Evolutionary conservation across 2,113 vertebrate genomes (phyloP).

Genomic region (Bos taurus): ARS-UCD2.0 NC_037338.1:21522501-21523000

Average conservation of each 20-base stretch:
- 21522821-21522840: background rate
- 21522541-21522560: background rate
- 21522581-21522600: background rate
- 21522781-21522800: background rate
- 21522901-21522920: background rate
- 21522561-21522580: background rate
- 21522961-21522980: background rate
- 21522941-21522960: background rate
- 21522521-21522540: background rate
- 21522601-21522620: background rate
- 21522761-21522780: background rate
- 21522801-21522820: background rate
- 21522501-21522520: background rate
- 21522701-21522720: background rate
- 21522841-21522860: background rate
- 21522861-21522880: background rate
- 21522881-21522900: background rate
- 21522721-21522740: background rate
- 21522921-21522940: background rate
- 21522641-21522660: background rate
- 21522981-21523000: background rate
- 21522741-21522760: background rate
- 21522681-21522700: background rate
- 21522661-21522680: background rate
- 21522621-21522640: background rate